Base-by-base conservation (phyloP, 2,888 invertebrate genomes). In the Ectemnius continuus region DNA sequence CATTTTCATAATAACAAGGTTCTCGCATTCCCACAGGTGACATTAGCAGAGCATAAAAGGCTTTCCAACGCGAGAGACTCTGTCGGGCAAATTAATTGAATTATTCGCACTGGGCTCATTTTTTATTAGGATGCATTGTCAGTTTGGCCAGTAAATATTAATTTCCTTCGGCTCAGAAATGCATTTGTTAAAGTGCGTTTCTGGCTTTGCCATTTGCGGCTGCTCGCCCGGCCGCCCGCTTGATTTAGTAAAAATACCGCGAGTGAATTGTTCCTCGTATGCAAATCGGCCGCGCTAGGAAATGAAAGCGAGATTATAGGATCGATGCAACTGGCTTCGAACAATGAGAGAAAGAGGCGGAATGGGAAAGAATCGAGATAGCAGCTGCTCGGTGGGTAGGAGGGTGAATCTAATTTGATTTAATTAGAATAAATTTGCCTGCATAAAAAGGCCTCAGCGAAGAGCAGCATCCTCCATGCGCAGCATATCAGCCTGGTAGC, bases 381-480 rank as follows among this genome's bases (percentile, higher is more conserved):
- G 63, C 57, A 61, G 47, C 36, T 61, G 63, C 56, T 59, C 18
- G 61, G 58, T 28, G 36, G 60, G 59, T 57, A 68, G 73, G 63
- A 84, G 86, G 86, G 84, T 86, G 88, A 87, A 88, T 88, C 86
- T 86, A 87, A 88, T 88, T 88, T 88, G 88, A 88, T 88, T 88
- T 88, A 88, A 88, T 88, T 88, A 88, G 87, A 88, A 88, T 88
- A 88, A 86, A 88, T 88, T 88, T 88, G 87, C 85, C 81, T 83
- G 83, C 84, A 82, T 86, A 85, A 87, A 88, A 86, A 80, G 72
- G 61, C 47, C 36, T 8, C 8, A 36, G 47, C 68, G 48, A 48
- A 67, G 67, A 66, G 70, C 75, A 60, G 28, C 62, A 78, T 87
- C 88, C 88, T 88, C 88, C 84, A 80, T 84, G 73, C 59, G 62